A percentile compares a stretch with the other conserved stretches of the same genome.
These are phyloP conservation scores for Conistra vaccinii DNA, from an alignment of 2,888 invertebrate genomes.

Conservation along the genomic window DNA sequence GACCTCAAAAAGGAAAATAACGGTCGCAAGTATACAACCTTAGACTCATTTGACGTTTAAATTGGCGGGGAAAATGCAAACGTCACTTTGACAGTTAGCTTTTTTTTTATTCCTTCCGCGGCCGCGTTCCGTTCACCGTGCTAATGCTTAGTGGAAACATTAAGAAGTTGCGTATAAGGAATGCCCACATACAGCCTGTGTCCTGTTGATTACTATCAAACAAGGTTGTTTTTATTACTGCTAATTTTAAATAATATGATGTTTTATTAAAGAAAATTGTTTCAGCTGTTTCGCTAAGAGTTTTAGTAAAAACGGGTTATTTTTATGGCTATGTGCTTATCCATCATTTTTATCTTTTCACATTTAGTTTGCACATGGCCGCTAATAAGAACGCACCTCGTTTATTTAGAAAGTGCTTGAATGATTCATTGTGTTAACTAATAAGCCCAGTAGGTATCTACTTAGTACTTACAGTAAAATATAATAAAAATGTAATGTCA, in stretches of 20 bases:
- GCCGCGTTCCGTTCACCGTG: slow-evolving; percentile 56
- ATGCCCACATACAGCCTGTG: slow-evolving; percentile 43
- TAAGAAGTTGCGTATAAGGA: slow-evolving; percentile 57
- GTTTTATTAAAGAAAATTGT: slow-evolving; percentile 40
- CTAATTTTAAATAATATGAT: slow-evolving; percentile 55
- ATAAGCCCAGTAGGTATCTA: neutral
- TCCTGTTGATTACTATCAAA: slow-evolving; percentile 49
- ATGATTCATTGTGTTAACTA: slow-evolving; percentile 11
- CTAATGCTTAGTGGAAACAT: slow-evolving; percentile 64
- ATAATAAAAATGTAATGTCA: slow-evolving; percentile 1
- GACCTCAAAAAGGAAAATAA: slow-evolving; percentile 53
- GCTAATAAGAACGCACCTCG: slow-evolving; percentile 27
- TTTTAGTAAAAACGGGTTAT: slow-evolving; percentile 21
- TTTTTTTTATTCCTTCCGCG: slow-evolving; percentile 49
- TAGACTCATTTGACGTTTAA: slow-evolving; percentile 61
- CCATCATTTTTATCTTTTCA: slow-evolving; percentile 32
- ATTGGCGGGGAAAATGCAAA: slow-evolving; percentile 67
- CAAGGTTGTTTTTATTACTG: slow-evolving; percentile 49
- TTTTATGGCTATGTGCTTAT: slow-evolving; percentile 38
- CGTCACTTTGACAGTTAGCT: slow-evolving; percentile 67
- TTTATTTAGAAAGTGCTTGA: slow-evolving; percentile 15
- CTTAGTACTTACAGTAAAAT: neutral
- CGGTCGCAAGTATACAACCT: slow-evolving; percentile 16
- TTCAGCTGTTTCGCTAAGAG: slow-evolving; percentile 48
- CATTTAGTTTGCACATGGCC: slow-evolving; percentile 36